A percentile compares a stretch with the other conserved stretches of the same genome.
Conservation (phyloP, 2,888 invertebrate species). For the Philhelius pedissequus region DNA sequence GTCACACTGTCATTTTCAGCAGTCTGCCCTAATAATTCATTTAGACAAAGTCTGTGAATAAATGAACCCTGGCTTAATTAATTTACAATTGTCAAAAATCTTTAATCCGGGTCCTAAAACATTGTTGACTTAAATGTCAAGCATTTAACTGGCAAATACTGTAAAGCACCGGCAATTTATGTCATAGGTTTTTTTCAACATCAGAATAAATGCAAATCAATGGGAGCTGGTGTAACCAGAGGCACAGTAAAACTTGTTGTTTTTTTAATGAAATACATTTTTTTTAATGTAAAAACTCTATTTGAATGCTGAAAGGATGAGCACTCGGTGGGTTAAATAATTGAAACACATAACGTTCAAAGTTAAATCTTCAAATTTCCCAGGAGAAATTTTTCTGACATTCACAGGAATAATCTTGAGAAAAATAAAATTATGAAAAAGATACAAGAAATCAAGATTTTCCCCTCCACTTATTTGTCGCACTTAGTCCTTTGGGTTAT, state of each 20-base stretch:
- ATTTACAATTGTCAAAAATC: no score
- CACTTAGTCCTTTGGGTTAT: not conserved
- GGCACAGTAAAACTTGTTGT: conserved; percentile 12
- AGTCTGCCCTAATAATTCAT: no score
- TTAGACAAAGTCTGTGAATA: no score
- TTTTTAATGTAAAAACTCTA: conserved; percentile 50
- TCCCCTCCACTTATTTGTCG: not conserved
- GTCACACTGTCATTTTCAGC: no score
- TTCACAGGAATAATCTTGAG: not conserved
- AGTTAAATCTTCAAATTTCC: conserved; percentile 30
- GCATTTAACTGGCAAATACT: not conserved
- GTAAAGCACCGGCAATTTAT: not conserved
- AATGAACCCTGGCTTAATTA: no score
- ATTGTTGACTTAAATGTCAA: no score
- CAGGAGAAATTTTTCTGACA: conserved; percentile 44
- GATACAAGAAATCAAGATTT: not conserved
- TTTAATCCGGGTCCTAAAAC: no score
- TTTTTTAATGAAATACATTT: conserved; percentile 48
- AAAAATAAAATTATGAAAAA: not conserved
- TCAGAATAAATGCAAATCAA: conserved; percentile 42
- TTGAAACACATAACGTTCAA: not conserved
- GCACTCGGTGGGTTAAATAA: not conserved
- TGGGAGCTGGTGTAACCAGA: not conserved
- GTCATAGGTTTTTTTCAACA: not conserved
- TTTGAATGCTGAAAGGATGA: conserved; percentile 36